phyloP scores from a whole-genome alignment of 2,888 invertebrate genomes.

The Selenia dentaria region DNA sequence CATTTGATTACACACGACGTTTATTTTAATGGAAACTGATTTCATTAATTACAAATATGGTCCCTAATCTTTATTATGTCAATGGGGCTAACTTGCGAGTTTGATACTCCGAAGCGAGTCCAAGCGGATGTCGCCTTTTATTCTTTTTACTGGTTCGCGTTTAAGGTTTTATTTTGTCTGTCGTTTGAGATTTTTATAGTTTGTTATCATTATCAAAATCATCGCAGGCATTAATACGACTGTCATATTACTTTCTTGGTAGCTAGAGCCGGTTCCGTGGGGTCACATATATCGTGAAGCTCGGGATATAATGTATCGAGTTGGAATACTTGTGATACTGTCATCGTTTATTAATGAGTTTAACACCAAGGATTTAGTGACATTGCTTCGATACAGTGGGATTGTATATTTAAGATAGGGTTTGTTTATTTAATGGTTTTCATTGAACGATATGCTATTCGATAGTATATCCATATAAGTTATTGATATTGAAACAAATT shows the following conservation, averaged over 20 bases:
- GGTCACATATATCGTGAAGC: constrained; percentile 32
- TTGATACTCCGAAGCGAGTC: constrained; percentile 22
- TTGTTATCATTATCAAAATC: constrained; percentile 75
- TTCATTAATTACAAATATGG: constrained; percentile 76
- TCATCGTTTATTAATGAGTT: constrained; percentile 41
- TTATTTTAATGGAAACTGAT: constrained; percentile 66
- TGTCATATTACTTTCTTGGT: constrained; percentile 66
- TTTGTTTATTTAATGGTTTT: background rate
- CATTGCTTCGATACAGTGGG: constrained; percentile 7
- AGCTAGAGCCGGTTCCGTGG: constrained; percentile 44
- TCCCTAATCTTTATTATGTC: constrained; percentile 69
- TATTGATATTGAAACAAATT: no score
- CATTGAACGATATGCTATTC: background rate
- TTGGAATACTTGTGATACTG: constrained; percentile 35
- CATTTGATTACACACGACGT: constrained; percentile 55
- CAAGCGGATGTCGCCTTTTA: constrained; percentile 43
- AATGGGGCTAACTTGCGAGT: constrained; percentile 45
- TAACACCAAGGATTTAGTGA: constrained; percentile 39
- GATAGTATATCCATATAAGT: no score
- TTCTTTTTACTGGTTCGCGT: constrained; percentile 47
- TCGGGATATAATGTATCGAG: constrained; percentile 36
- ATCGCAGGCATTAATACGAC: constrained; percentile 65
- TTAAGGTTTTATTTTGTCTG: constrained; percentile 56
- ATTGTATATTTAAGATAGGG: constrained; percentile 9
- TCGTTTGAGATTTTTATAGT: constrained; percentile 61